Conservation (phyloP, 2,797 vertebrate species). For the Neomorphus geoffroyi region DNA sequence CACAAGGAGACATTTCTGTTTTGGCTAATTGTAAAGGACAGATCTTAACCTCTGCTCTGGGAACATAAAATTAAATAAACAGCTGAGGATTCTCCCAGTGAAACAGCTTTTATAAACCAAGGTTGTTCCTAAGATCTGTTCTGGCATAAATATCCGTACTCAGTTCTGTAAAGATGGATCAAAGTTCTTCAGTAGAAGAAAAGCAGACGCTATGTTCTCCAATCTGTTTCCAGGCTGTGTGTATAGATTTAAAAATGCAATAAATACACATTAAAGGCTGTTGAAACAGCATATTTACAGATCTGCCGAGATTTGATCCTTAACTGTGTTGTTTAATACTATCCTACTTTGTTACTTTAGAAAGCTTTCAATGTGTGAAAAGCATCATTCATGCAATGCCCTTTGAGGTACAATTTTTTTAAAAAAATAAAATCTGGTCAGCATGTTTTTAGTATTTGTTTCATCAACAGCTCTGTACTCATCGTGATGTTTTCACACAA, state of each 20-base stretch:
- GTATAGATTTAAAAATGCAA: background rate
- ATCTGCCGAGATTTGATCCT: background rate
- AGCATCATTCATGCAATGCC: background rate
- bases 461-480: background rate
- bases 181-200: background rate
- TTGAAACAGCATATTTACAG: background rate
- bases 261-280: background rate
- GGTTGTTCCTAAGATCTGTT: background rate
- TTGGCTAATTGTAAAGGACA: background rate
- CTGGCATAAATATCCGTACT: slow-evolving; percentile 7
- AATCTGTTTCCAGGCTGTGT: background rate
- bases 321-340: background rate
- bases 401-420: background rate
- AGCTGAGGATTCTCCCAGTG: background rate
- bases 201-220: background rate
- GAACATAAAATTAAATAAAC: background rate
- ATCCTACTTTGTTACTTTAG: background rate
- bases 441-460: background rate
- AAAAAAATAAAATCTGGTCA: background rate
- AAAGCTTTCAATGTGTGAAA: background rate
- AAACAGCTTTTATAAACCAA: slow-evolving; percentile 20
- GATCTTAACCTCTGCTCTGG: slow-evolving; percentile 17
- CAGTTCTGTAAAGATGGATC: background rate
- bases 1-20: background rate
- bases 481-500: background rate